phyloP scores from a whole-genome alignment of 2,797 vertebrate species.

The Mormyrus proboscirostris region DNA sequence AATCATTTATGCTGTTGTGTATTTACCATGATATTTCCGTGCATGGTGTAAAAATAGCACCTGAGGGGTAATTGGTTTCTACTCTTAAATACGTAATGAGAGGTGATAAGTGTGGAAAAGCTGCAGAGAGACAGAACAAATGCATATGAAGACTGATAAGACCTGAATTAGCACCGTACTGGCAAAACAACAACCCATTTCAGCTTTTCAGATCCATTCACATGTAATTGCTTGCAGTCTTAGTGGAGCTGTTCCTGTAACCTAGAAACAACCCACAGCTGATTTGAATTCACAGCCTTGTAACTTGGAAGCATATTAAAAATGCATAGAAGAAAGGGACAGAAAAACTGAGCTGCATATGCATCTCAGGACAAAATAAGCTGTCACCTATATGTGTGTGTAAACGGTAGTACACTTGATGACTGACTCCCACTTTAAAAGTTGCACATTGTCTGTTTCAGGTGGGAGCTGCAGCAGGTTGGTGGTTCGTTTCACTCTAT shows the following conservation, averaged over 20 bases:
- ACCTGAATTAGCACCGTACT: neutral
- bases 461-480: conserved; percentile 50
- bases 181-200: neutral
- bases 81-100: neutral
- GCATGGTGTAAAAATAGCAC: conserved; percentile 9
- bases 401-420: neutral
- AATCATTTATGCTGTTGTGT: neutral
- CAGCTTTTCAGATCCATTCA: neutral
- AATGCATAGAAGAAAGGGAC: neutral
- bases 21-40: neutral
- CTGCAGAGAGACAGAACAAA: neutral
- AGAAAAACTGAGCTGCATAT: neutral
- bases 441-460: conserved; percentile 29
- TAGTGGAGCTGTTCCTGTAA: neutral
- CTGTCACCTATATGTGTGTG: neutral
- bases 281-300: neutral
- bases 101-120: neutral
- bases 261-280: neutral
- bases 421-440: neutral
- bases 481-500: neutral
- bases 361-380: neutral
- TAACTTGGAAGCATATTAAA: neutral
- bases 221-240: neutral
- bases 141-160: neutral
- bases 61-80: neutral